Base-by-base conservation (phyloP, 2,113 vertebrate genomes). In the Lepisosteus oculatus region DNA sequence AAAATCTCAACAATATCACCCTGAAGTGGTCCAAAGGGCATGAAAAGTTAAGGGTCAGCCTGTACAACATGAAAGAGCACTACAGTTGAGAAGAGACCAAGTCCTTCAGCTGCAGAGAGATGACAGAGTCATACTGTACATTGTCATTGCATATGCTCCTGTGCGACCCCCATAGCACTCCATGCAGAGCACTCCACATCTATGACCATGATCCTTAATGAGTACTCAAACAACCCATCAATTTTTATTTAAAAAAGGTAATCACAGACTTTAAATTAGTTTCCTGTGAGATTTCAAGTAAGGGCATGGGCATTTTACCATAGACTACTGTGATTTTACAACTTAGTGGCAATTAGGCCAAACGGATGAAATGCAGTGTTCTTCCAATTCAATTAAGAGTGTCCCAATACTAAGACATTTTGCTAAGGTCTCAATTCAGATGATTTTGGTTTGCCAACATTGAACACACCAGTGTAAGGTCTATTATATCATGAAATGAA, bases 71-170 rank as follows among this genome's bases (percentile, higher is more conserved):
- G 83, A 68, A 76, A 87, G 86, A 72, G 81, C 83, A 75, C 85
- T 87, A 66, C 29, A 86, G 78, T 80, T 71, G 81, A 87, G 79
- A 80, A 75, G 78, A 79, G 75, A 84, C 76, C 56, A 76, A 72
- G 13, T 85, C 85, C 87, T 89, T 84, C 85, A 86, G 80, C 83
- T 85, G 73, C 73, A 83, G 85, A 78, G 76, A 78, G 57, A 55
- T 41, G 79, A 81, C 57, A 59, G 13, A 59, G 14, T 59, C n/a
- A 59, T 59, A 29, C 29, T 29, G 29, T 29, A 59, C 14, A 59
- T 59, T 59, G 12, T 6, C 57, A 59, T n/a, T 59, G 57, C 57
- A 13, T 13, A 59, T 59, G 57, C 57, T 15, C 5, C 3, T 13
- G 57, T 6, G 11, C 14, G 57, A 59, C 41, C 29, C n/a, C 17